phyloP scores from a whole-genome alignment of 2,113 vertebrate genomes.

The Bufo gargarizans region DNA sequence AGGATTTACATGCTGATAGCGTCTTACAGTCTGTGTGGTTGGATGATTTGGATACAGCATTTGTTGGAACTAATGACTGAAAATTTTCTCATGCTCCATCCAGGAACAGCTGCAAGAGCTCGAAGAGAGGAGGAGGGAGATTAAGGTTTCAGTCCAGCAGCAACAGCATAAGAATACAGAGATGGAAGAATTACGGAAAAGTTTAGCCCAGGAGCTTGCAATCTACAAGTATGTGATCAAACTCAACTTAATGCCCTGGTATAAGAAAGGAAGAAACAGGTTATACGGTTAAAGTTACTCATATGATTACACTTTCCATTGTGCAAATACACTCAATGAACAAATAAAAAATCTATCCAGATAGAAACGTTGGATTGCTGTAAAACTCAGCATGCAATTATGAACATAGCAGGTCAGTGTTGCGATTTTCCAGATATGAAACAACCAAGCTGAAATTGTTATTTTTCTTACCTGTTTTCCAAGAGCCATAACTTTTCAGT shows the following conservation, averaged over 20 bases:
- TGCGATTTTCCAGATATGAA: no score
- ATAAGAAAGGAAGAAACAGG: not conserved
- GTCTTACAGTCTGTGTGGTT: not conserved
- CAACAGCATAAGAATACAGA: constrained; percentile 87
- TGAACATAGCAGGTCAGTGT: no score
- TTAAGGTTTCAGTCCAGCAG: constrained; percentile 82
- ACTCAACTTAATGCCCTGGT: not conserved
- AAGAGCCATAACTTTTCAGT: no score
- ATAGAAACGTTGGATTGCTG: no score
- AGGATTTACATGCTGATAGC: no score
- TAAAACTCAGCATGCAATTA: no score
- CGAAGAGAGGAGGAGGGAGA: constrained; percentile 82
- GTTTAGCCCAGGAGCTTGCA: constrained; percentile 77
- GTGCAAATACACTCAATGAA: no score
- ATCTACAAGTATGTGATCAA: constrained; percentile 80
- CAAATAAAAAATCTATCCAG: no score
- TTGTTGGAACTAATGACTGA: not conserved
- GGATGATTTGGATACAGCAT: not conserved
- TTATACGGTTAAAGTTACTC: not conserved
- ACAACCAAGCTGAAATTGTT: no score
- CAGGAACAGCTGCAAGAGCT: constrained; percentile 84
- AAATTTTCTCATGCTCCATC: not conserved
- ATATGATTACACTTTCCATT: no score
- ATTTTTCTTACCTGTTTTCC: no score
- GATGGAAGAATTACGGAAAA: constrained; percentile 80